Percentiles rank a stretch among this genome's conserved stretches.
Conservation (phyloP, 2,888 invertebrate species). For the Cynaeus angustus region DNA sequence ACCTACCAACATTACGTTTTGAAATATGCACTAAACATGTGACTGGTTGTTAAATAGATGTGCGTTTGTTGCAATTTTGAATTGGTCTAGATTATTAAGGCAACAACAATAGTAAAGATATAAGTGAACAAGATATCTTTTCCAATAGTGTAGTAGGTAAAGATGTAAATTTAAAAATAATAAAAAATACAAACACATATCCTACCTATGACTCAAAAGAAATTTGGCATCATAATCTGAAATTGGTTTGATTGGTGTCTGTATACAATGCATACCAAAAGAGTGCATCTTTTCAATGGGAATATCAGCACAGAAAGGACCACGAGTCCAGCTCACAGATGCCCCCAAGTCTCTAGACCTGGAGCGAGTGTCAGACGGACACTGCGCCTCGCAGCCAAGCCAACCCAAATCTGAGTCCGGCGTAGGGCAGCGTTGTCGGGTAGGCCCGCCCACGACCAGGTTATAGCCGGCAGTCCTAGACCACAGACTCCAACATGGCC, state of each 20-base stretch:
- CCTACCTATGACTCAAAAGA: slow-evolving; percentile 53
- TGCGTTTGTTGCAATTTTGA: no score
- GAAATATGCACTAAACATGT: no score
- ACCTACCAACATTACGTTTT: background rate
- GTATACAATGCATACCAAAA: slow-evolving; percentile 52
- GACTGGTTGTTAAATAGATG: no score
- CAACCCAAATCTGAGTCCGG: slow-evolving; percentile 61
- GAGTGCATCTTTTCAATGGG: slow-evolving; percentile 51
- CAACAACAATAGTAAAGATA: slow-evolving; percentile 41
- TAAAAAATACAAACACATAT: slow-evolving; percentile 52
- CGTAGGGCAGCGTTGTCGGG: slow-evolving; percentile 55
- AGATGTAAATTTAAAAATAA: slow-evolving; percentile 21
- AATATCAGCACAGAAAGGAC: slow-evolving; percentile 52
- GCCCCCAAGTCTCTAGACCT: slow-evolving; percentile 52
- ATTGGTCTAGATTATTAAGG: slow-evolving; percentile 15
- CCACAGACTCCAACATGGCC: slow-evolving; percentile 68
- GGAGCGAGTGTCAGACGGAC: slow-evolving; percentile 55
- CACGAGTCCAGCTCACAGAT: slow-evolving; percentile 45
- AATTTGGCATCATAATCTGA: slow-evolving; percentile 51
- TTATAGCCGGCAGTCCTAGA: slow-evolving; percentile 61
- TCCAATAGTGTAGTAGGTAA: background rate
- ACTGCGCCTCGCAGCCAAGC: slow-evolving; percentile 59
- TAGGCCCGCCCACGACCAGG: slow-evolving; percentile 59
- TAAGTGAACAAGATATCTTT: background rate
- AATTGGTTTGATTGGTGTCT: slow-evolving; percentile 47